Evolutionary conservation across 2,113 vertebrate species (phyloP).

Genomic region (Cynopterus brachyotis): DNA sequence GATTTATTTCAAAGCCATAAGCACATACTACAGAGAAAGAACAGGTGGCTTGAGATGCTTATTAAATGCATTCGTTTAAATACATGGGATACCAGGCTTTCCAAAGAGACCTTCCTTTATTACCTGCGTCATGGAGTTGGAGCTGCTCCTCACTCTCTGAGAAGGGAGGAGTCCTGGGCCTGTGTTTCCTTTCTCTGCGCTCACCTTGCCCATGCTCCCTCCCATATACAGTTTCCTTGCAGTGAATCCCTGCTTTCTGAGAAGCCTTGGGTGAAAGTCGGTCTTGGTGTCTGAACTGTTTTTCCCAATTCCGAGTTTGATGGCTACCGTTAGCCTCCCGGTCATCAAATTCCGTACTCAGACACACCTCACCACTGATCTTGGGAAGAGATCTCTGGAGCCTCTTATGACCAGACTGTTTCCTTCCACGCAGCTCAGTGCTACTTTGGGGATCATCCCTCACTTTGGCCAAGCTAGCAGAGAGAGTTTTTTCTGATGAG

Average conservation of each 20-base stretch:
- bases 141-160: slow-evolving; percentile 66
- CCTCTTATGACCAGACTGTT: slow-evolving; percentile 78
- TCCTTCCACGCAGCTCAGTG: slow-evolving; percentile 43
- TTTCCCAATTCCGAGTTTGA: not conserved
- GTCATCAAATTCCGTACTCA: slow-evolving; percentile 70
- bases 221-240: slow-evolving; percentile 51
- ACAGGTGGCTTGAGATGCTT: not conserved
- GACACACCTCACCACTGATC: slow-evolving; percentile 71
- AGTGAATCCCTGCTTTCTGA: not conserved
- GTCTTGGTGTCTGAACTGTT: slow-evolving; percentile 49
- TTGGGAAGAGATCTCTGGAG: slow-evolving; percentile 76
- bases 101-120: slow-evolving; percentile 40
- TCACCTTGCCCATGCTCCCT: slow-evolving; percentile 68
- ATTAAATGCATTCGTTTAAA: not conserved
- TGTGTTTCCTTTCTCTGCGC: slow-evolving; percentile 69
- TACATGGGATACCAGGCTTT: not conserved
- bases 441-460: not conserved
- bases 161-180: slow-evolving; percentile 67
- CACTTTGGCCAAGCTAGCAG: not conserved
- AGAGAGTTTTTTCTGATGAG: fast-evolving
- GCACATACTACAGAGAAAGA: not conserved
- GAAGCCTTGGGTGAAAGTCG: not conserved
- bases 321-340: slow-evolving; percentile 28
- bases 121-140: slow-evolving; percentile 88
- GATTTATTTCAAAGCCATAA: not conserved